Conservation (phyloP, 2,888 invertebrate species). For the Eupithecia dodoneata region DNA sequence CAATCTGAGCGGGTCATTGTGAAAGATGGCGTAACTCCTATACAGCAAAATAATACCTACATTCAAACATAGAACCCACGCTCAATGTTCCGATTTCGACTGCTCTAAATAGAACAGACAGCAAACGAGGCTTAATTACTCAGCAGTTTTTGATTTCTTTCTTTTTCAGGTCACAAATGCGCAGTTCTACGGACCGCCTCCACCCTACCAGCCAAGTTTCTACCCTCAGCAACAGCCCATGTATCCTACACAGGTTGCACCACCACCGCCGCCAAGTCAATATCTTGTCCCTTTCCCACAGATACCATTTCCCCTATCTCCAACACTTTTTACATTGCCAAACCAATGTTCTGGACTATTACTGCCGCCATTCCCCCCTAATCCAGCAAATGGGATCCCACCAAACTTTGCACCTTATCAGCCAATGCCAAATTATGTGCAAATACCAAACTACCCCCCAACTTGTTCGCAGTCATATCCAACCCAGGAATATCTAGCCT, state of each 20-base stretch:
- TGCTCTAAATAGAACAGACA: too few relatives aligned
- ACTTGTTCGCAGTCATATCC: background rate
- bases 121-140: background rate
- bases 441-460: conserved; percentile 6
- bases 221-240: conserved; percentile 18
- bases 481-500: background rate
- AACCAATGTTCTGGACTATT: conserved; percentile 4
- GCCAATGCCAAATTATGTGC: background rate
- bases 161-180: conserved; percentile 34
- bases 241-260: conserved; percentile 10
- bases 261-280: background rate
- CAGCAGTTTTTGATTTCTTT: background rate
- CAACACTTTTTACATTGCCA: background rate
- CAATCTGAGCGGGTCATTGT: too few relatives aligned
- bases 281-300: background rate
- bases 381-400: background rate
- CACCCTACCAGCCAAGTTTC: conserved; percentile 11
- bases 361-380: conserved; percentile 10
- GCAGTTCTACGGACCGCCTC: conserved; percentile 33
- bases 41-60: too few relatives aligned
- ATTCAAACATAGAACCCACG: background rate
- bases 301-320: background rate
- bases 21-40: too few relatives aligned
- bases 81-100: background rate
- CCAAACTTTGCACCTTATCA: conserved; percentile 6